Evolutionary conservation across 1,140 invertebrate species (phyloP), one percentile per base, ranked within the genome.

Genomic region (Macrosteles quadrilineatus): DNA sequence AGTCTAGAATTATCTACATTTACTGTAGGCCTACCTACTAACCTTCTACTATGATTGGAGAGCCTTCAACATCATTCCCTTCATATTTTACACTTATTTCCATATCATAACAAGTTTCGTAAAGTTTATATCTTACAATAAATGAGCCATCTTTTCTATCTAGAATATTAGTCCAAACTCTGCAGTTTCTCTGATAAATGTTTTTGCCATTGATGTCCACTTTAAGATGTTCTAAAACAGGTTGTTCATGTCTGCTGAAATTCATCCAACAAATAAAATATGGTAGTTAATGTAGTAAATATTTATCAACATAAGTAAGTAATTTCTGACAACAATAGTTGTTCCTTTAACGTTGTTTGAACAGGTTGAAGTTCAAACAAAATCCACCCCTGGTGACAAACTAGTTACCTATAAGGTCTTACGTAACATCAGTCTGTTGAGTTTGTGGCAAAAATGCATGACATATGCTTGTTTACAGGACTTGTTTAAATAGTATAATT

Each of bases 81-180:
- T 89, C 87, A 76, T 90, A 89, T 75, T 84, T 87, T 17, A 97
- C 77, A 74, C 81, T 82, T 70, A 98, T 90, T 71, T 85, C 79
- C 19, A 96, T 79, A 78, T 90, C 83, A 40, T 83, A 80, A 77
- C 93, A 94, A 36, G 87, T 87, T 76, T 92, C 87, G 78, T 89
- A 91, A 12, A 93, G 74, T 80, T 90, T 92, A 77, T 95, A 97
- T 63, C 95, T 85, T 2, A 95, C 86, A 76, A 97, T 93, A 77
- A 91, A 93, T 36, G 87, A 88, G 1, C 93, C 93, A 87, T 97
- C 93, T 76, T 91, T 90, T 70, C 90, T 85, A 77, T 97, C 87
- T 31, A 97, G 83, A 62, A 90, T 83, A 80, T 96, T 91, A 0
- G 85, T 81, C 87, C 90, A 91, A 71, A 91, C 78, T 73, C 87